Evolutionary conservation across 2,797 vertebrate species (phyloP), one percentile per base, ranked within the genome.

Genomic region (Myotis daubentonii): DNA sequence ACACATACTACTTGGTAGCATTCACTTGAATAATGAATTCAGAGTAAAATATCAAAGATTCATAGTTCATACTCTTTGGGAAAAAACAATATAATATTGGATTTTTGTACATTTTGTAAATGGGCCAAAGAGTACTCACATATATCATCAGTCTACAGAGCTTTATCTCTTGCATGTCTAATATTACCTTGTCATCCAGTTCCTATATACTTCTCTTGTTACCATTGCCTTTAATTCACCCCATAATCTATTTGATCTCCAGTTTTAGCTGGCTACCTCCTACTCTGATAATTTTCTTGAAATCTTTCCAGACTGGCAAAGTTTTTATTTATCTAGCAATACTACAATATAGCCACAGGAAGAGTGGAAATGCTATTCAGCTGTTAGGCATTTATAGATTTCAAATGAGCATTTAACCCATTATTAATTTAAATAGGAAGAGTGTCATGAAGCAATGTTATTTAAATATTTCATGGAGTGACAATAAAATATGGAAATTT

Each of bases 41-140:
- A 84, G 23, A 70, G 16, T 88, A 80, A 85, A 74, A 94, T 10
- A 62, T 70, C 62, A 79, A 60, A 51, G 55, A 57, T 78, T 94
- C 82, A 87, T 7, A 78, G 28, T 83, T 74, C 28, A 36, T 41
- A 70, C 1, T 70, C 8, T 83, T 72, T 22, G 68, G n/a, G 28
- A 72, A 22, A 71, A 8, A 87, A 25, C 36, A 80, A 47, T 82
- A 76, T 79, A 87, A 87, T 66, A 28, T 83, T 87, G 23, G 1
- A 4, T 84, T 83, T 76, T 60, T 84, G 28, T 5, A 91, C 19
- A 75, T 70, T 93, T 87, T 60, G 19, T 60, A 91, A 93, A 72
- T 93, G 41, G 6, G 3, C 83, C 55, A 83, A 66, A 71, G 60
- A 60, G 20, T 17, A 66, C 10, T 82, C 49, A 47, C 10, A 81